Evolutionary conservation across 2,888 invertebrate genomes (phyloP).

Genomic region (Scelioninae gen. 2): DNA sequence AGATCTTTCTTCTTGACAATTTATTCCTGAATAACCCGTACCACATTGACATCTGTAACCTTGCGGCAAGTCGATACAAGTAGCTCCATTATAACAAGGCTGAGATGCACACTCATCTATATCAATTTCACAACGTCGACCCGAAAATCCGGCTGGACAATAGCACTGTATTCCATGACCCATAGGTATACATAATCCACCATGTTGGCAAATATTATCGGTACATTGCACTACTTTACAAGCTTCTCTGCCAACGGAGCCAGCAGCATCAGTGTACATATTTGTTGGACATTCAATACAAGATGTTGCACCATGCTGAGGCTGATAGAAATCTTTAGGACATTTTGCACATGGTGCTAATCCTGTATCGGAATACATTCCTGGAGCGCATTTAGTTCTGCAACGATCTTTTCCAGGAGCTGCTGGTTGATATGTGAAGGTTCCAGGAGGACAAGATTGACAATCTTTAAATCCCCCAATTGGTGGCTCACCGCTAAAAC

Average conservation of each 20-base stretch:
- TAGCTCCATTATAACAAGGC: constrained; percentile 95
- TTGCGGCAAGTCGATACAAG: constrained; percentile 93
- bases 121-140: constrained; percentile 94
- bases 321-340: constrained; percentile 94
- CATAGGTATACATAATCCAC: constrained; percentile 92
- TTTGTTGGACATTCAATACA: constrained; percentile 95
- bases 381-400: constrained; percentile 91
- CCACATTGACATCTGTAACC: constrained; percentile 93
- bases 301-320: constrained; percentile 87
- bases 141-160: constrained; percentile 96
- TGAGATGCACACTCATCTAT: constrained; percentile 96
- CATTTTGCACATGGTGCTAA: constrained; percentile 95
- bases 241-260: constrained; percentile 88
- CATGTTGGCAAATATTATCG: constrained; percentile 92
- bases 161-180: constrained; percentile 93
- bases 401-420: constrained; percentile 89
- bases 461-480: constrained; percentile 95
- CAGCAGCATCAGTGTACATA: constrained; percentile 88
- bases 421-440: constrained; percentile 94
- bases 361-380: constrained; percentile 94
- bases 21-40: constrained; percentile 91
- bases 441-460: constrained; percentile 92
- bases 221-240: constrained; percentile 92
- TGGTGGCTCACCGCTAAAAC: constrained; percentile 91
- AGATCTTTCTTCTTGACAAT: constrained; percentile 94